Evolutionary conservation across 1,140 invertebrate genomes (phyloP), one percentile per base, ranked within the genome.

Genomic region (Mylabris phalerata): DNA sequence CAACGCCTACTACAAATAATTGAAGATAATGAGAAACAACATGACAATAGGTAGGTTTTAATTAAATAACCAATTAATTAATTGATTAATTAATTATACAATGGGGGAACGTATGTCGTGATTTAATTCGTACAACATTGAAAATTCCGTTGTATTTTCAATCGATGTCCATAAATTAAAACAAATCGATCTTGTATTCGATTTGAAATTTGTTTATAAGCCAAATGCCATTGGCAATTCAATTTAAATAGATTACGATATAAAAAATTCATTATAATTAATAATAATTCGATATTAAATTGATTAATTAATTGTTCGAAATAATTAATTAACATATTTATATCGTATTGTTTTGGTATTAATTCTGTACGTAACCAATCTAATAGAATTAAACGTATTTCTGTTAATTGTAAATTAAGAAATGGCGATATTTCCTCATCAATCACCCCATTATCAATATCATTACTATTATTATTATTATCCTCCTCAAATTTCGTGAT

Each of bases 1-100:
- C 92, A 94, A 72, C 83, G 84, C 63, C 74, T 96, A 49, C 77
- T 86, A 1, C 79, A 79, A 41, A 69, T 91, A 24, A 78, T 96
- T 43, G 92, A 94, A 70, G 81, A 84, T 40, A 55, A 73, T 10
- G 75, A 78, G 50, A 71, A 65, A 62, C 40, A 52, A 13, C 38
- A 39, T 9, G 43, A n/a, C 41, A 11, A 55, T 6, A 55, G 52
- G 45, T 55, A 55, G 32, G 32, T 32, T 32, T 32, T 3, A 5
- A 32, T 32, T 32, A 32, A 5, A 5, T 32, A 32, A 7, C 7
- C 32, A 32, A 19, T 19, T 19, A 2, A 1, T 19, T 19, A 19
- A 19, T 19, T 19, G 1, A 32, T 32, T 32, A 32, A 32, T 32
- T 32, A 32, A 32, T 32, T 32, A 32, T 5, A 32, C 7, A 5